Conservation (phyloP, 1,140 invertebrate genomes). For the Pseudobourletiella spinata region DNA sequence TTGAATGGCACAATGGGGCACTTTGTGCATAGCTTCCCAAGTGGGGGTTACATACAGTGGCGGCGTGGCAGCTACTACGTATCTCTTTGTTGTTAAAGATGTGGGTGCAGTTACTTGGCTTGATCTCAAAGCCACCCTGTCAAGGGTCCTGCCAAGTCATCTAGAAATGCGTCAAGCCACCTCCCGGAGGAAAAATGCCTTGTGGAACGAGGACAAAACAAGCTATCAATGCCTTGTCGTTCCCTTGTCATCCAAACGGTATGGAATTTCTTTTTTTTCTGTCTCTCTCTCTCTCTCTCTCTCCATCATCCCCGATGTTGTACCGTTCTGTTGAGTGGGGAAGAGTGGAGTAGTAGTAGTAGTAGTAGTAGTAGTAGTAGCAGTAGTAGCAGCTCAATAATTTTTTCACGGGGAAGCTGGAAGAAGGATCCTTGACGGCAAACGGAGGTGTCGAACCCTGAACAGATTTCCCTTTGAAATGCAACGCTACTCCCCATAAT, state of each 20-base stretch:
- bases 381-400: too few relatives aligned
- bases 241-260: neutral
- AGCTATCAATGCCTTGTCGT: conserved; percentile 10
- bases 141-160: conserved; percentile 8
- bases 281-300: neutral
- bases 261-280: neutral
- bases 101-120: neutral
- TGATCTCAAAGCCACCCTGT: neutral
- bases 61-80: neutral
- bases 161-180: conserved; percentile 3
- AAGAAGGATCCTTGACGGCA: too few relatives aligned
- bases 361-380: too few relatives aligned
- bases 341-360: too few relatives aligned
- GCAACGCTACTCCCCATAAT: too few relatives aligned
- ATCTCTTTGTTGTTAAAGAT: neutral
- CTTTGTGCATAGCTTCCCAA: neutral
- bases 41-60: neutral
- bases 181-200: neutral
- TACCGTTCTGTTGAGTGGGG: too few relatives aligned
- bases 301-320: too few relatives aligned
- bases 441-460: too few relatives aligned
- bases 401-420: too few relatives aligned
- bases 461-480: too few relatives aligned
- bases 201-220: neutral
- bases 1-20: neutral